Evolutionary conservation across 64 coral and sea anemone genomes (phyloP), one percentile per base, ranked within the genome.

Genomic region (Cladopsammia gracilis): DNA sequence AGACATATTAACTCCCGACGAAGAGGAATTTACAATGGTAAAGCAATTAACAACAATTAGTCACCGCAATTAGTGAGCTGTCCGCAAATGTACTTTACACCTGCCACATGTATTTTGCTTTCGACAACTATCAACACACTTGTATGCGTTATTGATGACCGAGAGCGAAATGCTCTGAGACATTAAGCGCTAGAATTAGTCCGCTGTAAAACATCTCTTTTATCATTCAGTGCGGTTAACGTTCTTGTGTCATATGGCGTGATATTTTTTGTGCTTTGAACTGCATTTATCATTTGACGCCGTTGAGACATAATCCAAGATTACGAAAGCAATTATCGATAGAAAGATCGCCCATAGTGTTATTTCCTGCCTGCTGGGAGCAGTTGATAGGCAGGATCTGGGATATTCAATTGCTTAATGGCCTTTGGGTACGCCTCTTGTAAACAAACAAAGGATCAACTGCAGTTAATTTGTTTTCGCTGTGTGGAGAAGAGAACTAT

Each of bases 61-160:
- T 25, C 46, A 84, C 62, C 80, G 80, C 80, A 84, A 84, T 84
- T 84, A 84, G 80, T 20, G 20, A 84, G 61, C 80, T 84, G 80
- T 84, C 78, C 80, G 45, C 80, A 49, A 84, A 84, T 50, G 60
- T 68, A 50, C 19, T 84, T 84, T 84, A 84, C 68, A 64, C 61
- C 61, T 14, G 42, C 47, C 62, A 84, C 62, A 67, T 23, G 80
- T 84, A 62, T 84, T 84, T 62, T 66, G 80, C 80, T 48, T 64
- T 84, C 80, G 60, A 67, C 50, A 84, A 47, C 62, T 68, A 84
- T 84, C 80, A 67, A 84, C 80, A 68, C 62, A 46, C 7, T 84
- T n/a, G 51, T 84, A 62, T 50, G 16, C 42, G 80, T 14, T 49
- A 84, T 84, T 84, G 80, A 84, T 84, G 44, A 64, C 62, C 44